These are phyloP conservation scores for Chunga burmeisteri DNA, from an alignment of 2,113 vertebrate genomes.

Conservation along the genomic window DNA sequence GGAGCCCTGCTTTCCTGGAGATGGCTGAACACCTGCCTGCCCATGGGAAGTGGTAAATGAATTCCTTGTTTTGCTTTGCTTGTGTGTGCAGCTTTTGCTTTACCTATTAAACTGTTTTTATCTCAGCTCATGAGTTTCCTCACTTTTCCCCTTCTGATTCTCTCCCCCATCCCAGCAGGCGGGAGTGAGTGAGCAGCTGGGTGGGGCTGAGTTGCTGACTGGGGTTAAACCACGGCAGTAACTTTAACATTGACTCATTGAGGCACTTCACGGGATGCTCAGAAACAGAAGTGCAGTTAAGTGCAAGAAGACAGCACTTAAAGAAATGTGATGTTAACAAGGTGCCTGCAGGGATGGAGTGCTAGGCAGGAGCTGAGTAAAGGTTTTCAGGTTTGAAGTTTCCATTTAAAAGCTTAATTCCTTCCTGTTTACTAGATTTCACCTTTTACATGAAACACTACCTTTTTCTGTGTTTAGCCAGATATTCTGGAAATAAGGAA, in stretches of 20 bases:
- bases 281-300: neutral
- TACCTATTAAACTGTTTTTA: too few species aligned
- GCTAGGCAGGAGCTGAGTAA: neutral
- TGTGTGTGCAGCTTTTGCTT: too few species aligned
- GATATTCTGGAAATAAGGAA: neutral
- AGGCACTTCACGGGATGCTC: neutral
- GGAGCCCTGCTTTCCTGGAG: too few species aligned
- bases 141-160: too few species aligned
- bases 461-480: neutral
- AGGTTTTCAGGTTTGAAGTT: neutral
- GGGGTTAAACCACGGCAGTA: neutral
- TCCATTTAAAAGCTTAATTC: neutral
- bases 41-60: too few species aligned
- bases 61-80: too few species aligned
- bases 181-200: too few species aligned
- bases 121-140: too few species aligned
- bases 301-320: neutral
- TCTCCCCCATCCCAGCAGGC: too few species aligned
- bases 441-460: neutral
- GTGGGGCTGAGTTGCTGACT: too few species aligned
- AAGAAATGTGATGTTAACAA: neutral
- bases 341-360: neutral
- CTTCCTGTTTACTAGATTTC: neutral
- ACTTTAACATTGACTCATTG: neutral
- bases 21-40: too few species aligned